Evolutionary conservation across 64 coral and sea anemone genomes (phyloP), one percentile per base, ranked within the genome.

Genomic region (Trachythela sp.): DNA sequence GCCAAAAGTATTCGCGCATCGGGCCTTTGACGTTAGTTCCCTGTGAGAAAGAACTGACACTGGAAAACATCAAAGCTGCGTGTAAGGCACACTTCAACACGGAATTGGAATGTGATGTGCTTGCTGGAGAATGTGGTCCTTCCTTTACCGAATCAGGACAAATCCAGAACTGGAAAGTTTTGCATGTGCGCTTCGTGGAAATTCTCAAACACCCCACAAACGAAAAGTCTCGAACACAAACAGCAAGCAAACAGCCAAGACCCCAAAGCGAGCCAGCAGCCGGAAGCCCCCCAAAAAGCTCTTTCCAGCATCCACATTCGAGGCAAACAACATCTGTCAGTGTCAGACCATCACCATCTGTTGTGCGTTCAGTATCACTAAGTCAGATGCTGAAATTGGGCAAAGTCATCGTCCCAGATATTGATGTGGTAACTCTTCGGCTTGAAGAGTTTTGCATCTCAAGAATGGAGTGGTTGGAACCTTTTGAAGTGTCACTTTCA

Each of bases 81-180:
- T n/a, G n/a, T n/a, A n/a, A n/a, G n/a, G n/a, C n/a, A n/a, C n/a
- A n/a, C n/a, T n/a, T n/a, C n/a, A n/a, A n/a, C n/a, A n/a, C n/a
- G n/a, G n/a, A 43, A 24, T 29, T 39, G 56, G 71, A 60, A 18
- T 80, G 75, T 36, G 75, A 80, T 80, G 18, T 94, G 8, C 37
- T 94, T 0, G 93, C 86, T n/a, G 92, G 89, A 35, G 89, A 94
- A 56, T 43, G 92, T 17, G 75, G 75, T 13, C 75, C 31, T 13
- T 80, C 9, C 29, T 72, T 30, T 40, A 37, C 8, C 17, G 34
- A 80, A 0, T 1, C 2, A 11, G 30, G 8, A 1, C 75, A 80
- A 18, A 80, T 35, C 2, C 60, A 60, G 6, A 92, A 68, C 56
- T 92, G 91, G 56, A 86, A 92, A 31, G 50, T 50, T 22, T 42